Conservation (phyloP, 2,113 vertebrate species). For the Pelecanus crispus region DNA sequence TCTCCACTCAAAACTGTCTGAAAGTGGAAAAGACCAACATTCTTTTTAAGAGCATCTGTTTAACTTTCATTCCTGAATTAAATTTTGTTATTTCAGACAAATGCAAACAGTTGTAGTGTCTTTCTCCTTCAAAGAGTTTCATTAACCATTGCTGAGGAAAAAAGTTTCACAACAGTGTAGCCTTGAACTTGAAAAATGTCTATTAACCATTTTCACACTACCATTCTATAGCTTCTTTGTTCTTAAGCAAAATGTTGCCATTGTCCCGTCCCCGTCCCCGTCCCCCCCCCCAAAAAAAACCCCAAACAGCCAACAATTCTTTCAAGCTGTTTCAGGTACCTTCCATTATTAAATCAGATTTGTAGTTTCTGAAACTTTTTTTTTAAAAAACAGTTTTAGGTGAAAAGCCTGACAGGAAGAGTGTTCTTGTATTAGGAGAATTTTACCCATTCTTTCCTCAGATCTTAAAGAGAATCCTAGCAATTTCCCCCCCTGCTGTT, state of each 20-base stretch:
- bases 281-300: too few relatives aligned
- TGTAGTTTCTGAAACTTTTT: not conserved
- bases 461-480: not conserved
- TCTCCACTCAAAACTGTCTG: slow-evolving; percentile 96
- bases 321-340: not conserved
- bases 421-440: not conserved
- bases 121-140: not conserved
- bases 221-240: not conserved
- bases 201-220: not conserved
- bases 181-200: not conserved
- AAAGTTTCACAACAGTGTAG: not conserved
- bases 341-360: not conserved
- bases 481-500: not conserved
- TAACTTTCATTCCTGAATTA: not conserved
- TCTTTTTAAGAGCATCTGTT: not conserved
- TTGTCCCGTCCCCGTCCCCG: too few relatives aligned
- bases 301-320: not conserved
- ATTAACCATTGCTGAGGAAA: not conserved
- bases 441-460: too few relatives aligned
- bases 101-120: not conserved
- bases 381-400: not conserved
- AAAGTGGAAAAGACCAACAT: not conserved
- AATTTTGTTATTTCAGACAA: not conserved
- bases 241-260: not conserved
- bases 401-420: not conserved